Percentiles rank a stretch among this genome's conserved stretches.
These are phyloP conservation scores for Morphnarchus princeps DNA, from an alignment of 2,113 vertebrate genomes.

Conservation along the genomic window DNA sequence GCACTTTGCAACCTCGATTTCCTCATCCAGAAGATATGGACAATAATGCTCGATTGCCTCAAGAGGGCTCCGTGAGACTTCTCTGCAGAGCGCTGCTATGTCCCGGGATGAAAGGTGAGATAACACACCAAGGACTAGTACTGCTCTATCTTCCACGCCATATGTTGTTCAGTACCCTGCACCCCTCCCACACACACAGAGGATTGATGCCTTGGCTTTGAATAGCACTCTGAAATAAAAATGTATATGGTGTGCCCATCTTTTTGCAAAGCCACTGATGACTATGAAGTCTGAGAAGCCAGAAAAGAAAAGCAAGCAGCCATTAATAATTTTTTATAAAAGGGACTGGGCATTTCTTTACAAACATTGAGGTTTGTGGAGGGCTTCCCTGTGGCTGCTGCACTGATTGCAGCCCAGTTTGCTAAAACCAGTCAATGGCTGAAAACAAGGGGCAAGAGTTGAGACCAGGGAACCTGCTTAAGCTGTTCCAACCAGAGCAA, in stretches of 20 bases:
- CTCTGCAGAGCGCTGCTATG: neutral
- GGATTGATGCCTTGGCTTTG: neutral
- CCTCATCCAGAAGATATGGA: neutral
- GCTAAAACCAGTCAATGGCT: neutral
- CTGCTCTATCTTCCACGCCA: neutral
- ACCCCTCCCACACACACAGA: neutral
- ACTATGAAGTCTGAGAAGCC: neutral
- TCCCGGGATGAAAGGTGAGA: neutral
- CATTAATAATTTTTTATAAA: neutral
- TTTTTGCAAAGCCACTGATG: neutral
- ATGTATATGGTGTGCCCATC: neutral
- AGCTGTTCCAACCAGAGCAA: neutral
- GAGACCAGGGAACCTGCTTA: neutral
- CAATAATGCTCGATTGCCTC: conserved; percentile 6
- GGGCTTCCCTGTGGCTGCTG: neutral
- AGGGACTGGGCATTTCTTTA: neutral
- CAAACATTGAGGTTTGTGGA: neutral
- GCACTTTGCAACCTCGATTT: neutral
- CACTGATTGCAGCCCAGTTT: neutral
- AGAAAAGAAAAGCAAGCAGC: neutral
- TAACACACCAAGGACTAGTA: neutral
- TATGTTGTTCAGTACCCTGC: neutral
- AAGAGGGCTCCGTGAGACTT: conserved; percentile 46
- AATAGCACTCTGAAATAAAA: neutral
- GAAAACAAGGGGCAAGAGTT: neutral